Evolutionary conservation across 2,113 vertebrate species (phyloP).

Genomic region (Limanda limanda): DNA sequence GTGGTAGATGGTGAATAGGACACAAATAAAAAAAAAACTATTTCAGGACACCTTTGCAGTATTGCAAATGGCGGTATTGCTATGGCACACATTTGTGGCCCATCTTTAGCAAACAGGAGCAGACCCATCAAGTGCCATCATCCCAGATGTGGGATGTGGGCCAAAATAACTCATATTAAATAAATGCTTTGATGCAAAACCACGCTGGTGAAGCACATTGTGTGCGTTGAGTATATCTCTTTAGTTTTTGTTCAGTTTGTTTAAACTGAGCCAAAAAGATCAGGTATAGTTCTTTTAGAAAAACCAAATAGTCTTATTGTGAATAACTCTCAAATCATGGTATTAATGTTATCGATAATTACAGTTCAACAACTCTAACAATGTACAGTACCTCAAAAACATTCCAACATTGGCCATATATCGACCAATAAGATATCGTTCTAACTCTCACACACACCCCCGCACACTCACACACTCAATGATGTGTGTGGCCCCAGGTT

Average conservation of each 20-base stretch:
- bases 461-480: slow-evolving; percentile 17
- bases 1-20: too few relatives aligned
- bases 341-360: neutral
- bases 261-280: neutral
- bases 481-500: slow-evolving; percentile 42
- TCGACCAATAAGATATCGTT: neutral
- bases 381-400: neutral
- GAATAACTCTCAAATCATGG: neutral
- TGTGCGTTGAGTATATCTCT: neutral
- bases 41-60: too few relatives aligned
- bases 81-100: too few relatives aligned
- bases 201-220: neutral
- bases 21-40: too few relatives aligned
- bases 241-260: neutral
- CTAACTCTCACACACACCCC: neutral
- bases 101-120: too few relatives aligned
- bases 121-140: too few relatives aligned
- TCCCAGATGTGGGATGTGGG: too few relatives aligned
- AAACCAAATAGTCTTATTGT: neutral
- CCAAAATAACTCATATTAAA: too few relatives aligned
- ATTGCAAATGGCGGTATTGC: too few relatives aligned
- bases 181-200: neutral
- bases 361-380: neutral
- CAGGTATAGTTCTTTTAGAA: neutral
- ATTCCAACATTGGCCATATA: slow-evolving; percentile 2